Evolutionary conservation across 2,888 invertebrate species (phyloP), one percentile per base, ranked within the genome.

Genomic region (Mesorhabditis spiculigera): DNA sequence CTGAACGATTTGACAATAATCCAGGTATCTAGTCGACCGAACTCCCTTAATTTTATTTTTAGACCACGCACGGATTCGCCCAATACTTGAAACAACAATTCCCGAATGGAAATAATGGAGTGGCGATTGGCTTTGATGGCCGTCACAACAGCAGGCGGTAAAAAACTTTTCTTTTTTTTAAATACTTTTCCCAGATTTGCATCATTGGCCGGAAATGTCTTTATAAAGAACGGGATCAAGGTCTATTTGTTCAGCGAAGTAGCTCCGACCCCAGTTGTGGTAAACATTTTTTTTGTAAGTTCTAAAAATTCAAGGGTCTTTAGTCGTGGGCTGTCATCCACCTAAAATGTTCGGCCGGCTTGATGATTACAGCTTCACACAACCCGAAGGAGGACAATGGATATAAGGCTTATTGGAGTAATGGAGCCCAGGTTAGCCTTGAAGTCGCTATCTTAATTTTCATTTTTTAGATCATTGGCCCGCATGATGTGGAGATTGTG

Each of bases 311-410:
- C n/a, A 50, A n/a, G 58, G 69, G 16, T 42, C 79, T 86, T 10
- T 76, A 88, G 87, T 92, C 98, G 0, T 98, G 92, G 87, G 91
- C 91, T 0, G 92, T 95, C 0, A 88, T 89, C 4, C 89, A 91
- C 75, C 90, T 91, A 71, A 90, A 91, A 28, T 92, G 92, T 69
- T 91, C 91, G 1, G 93, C 92, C 61, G 95, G 95, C 0, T 90
- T 95, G 5, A 94, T 95, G 93, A 81, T 81, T 45, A 96, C 95
- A 0, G 95, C 95, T 0, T 95, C 94, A 0, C 95, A 95, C 85
- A 95, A 95, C 88, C 95, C 95, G 0, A 94, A 93, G 86, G 91
- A 94, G 44, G 95, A 96, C 86, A 95, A 95, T 86, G 95, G 95
- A 2, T 99, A 96, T 86, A 98, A 98, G 89, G 95, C 88, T 5